Conservation (phyloP, 2,113 vertebrate species). For the Triplophysa siluroides region DNA sequence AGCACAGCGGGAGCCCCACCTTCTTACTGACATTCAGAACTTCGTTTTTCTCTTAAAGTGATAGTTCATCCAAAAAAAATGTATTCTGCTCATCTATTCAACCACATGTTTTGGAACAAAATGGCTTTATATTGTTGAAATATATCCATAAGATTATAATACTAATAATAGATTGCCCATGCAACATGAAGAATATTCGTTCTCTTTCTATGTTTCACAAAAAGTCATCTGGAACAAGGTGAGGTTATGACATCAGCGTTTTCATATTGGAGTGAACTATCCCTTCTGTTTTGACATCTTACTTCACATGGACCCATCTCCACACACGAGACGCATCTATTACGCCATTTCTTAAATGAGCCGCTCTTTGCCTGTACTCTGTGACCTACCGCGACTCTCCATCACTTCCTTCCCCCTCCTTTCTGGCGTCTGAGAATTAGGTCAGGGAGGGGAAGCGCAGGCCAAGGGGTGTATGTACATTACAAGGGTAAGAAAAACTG, state of each 20-base stretch:
- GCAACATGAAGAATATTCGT: too few relatives aligned
- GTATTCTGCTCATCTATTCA: not conserved
- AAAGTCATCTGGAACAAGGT: too few relatives aligned
- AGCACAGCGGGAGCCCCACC: constrained; percentile 7
- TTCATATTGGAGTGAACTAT: too few relatives aligned
- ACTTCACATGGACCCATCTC: constrained; percentile 1
- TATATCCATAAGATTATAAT: too few relatives aligned
- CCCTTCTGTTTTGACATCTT: not conserved
- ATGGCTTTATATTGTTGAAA: too few relatives aligned
- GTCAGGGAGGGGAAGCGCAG: constrained; percentile 78
- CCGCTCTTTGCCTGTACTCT: constrained; percentile 64
- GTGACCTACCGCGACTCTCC: constrained; percentile 57
- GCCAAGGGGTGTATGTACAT: constrained; percentile 67
- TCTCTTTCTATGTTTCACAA: too few relatives aligned
- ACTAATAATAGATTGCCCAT: too few relatives aligned
- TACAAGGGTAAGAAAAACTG: constrained; percentile 53
- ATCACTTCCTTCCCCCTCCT: constrained; percentile 51
- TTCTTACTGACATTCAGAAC: too few relatives aligned
- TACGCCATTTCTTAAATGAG: constrained; percentile 61
- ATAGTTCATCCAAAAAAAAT: not conserved
- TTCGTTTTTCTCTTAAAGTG: too few relatives aligned
- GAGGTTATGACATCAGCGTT: too few relatives aligned
- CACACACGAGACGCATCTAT: constrained; percentile 76
- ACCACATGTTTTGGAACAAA: constrained; percentile 15
- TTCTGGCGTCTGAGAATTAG: constrained; percentile 71